Conservation (phyloP, 2,888 invertebrate species). For the Pristionchus exspectatus region DNA sequence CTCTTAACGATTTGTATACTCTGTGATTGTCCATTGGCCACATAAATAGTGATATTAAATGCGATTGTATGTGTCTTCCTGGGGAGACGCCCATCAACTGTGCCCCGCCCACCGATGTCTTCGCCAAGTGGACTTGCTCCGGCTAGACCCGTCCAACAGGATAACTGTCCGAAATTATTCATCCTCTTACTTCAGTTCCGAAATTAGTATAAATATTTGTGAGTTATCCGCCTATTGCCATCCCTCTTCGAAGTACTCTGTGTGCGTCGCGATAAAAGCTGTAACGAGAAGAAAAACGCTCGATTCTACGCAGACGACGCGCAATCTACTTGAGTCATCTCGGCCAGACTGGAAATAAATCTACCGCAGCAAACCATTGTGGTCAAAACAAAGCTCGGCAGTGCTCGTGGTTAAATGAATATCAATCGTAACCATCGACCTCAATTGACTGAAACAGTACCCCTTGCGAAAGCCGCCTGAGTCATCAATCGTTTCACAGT, state of each 20-base stretch:
- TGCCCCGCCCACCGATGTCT: neutral
- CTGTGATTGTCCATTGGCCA: too few species aligned
- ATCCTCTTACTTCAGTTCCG: too few species aligned
- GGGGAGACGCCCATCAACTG: neutral
- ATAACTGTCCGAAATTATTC: too few species aligned
- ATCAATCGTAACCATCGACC: neutral
- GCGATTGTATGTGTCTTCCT: neutral
- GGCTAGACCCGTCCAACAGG: neutral
- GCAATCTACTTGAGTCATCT: neutral
- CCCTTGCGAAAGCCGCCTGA: conserved; percentile 3
- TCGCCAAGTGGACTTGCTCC: neutral
- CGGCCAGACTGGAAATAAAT: neutral
- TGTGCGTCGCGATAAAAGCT: too few species aligned
- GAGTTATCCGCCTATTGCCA: too few species aligned
- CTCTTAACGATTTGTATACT: too few species aligned
- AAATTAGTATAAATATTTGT: too few species aligned
- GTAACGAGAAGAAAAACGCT: neutral
- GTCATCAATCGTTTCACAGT: conserved; percentile 21
- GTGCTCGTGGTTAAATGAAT: neutral
- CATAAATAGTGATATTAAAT: too few species aligned
- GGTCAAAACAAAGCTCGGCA: neutral
- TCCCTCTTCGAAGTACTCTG: too few species aligned
- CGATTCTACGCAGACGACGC: neutral
- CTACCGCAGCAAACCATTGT: neutral
- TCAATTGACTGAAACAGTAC: neutral